phyloP scores from a whole-genome alignment of 2,113 vertebrate genomes.

The Bucco capensis region DNA sequence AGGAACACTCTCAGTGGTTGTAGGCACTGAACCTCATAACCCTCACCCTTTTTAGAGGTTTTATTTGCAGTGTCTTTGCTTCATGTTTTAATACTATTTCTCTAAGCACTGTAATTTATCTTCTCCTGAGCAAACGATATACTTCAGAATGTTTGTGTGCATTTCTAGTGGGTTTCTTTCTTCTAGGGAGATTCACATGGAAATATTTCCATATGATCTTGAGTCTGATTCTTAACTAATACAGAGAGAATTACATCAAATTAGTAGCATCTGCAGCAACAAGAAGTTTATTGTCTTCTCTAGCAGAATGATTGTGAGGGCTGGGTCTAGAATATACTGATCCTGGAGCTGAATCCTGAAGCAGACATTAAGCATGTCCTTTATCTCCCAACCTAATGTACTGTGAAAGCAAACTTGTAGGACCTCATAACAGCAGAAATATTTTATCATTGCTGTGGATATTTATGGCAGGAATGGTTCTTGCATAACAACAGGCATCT shows the following conservation, averaged over 20 bases:
- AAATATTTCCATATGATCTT: not conserved
- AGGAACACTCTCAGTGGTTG: not conserved
- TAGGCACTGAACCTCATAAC: not conserved
- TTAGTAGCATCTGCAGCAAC: slow-evolving; percentile 1
- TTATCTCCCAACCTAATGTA: slow-evolving; percentile 38
- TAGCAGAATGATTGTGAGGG: not conserved
- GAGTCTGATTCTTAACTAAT: not conserved
- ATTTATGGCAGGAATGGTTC: slow-evolving; percentile 25
- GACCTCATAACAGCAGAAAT: slow-evolving; percentile 51
- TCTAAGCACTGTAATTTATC: not conserved
- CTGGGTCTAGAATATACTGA: not conserved
- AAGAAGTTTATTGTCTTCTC: not conserved
- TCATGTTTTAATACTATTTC: not conserved
- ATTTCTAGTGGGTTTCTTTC: not conserved
- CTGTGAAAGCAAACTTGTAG: slow-evolving; percentile 60
- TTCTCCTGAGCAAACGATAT: not conserved
- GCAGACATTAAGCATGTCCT: slow-evolving; percentile 1
- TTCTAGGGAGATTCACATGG: not conserved
- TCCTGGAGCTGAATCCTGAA: slow-evolving; percentile 4
- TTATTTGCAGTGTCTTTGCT: not conserved
- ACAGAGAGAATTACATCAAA: not conserved
- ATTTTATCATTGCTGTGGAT: slow-evolving; percentile 52
- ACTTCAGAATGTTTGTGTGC: not conserved
- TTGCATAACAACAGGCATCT: slow-evolving; percentile 27
- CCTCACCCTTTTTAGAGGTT: not conserved